These are phyloP conservation scores for Morpho deidamia DNA, from an alignment of 2,888 invertebrate species.

Conservation along the genomic window DNA sequence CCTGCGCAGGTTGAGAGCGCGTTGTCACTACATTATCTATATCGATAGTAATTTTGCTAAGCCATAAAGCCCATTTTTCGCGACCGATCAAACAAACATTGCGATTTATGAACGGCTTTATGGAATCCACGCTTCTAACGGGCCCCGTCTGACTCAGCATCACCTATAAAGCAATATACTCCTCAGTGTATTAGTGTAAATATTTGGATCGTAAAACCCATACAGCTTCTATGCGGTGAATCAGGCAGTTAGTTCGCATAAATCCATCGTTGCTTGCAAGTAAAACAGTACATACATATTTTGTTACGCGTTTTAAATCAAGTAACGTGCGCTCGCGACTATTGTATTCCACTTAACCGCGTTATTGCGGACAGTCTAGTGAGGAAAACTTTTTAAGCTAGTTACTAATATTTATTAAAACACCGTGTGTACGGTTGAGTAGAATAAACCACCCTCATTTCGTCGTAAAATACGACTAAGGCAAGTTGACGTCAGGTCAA, in stretches of 20 bases:
- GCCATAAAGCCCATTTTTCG: conserved; percentile 22
- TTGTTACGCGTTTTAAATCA: conserved; percentile 64
- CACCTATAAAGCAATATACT: conserved; percentile 33
- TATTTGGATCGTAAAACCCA: conserved; percentile 54
- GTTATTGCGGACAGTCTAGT: conserved; percentile 1
- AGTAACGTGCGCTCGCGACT: conserved; percentile 51
- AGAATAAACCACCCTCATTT: no score
- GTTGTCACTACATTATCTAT: not conserved
- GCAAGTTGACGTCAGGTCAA: no score
- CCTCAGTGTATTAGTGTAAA: conserved; percentile 38
- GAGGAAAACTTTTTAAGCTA: no score
- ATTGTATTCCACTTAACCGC: conserved; percentile 29
- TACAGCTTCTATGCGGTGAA: conserved; percentile 49
- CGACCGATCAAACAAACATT: conserved; percentile 31
- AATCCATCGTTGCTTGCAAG: conserved; percentile 57
- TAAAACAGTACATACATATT: conserved; percentile 71
- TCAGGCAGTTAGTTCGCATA: conserved; percentile 55
- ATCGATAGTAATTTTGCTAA: conserved; percentile 12
- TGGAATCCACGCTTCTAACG: conserved; percentile 22
- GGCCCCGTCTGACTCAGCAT: conserved; percentile 22
- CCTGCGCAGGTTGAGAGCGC: not conserved
- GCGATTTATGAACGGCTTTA: conserved; percentile 28
- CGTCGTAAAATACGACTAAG: no score
- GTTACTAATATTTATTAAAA: no score
- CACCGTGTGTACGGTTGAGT: no score